Base-by-base conservation (phyloP, 2,113 vertebrate species). In the Xyrauchen texanus region DNA sequence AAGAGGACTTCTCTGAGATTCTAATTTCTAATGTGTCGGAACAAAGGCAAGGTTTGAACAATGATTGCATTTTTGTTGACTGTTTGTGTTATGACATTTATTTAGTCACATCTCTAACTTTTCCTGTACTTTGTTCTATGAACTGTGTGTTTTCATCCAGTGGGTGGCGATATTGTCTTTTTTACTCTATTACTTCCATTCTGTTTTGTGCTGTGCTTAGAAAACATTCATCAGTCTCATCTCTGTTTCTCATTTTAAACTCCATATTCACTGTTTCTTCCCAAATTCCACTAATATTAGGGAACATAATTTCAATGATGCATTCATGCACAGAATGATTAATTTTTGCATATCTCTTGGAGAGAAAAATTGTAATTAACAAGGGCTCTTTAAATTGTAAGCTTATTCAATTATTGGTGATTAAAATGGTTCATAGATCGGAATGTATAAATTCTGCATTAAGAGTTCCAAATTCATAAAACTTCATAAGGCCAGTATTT, bases 81-180 rank as follows among this genome's bases (percentile, higher is more conserved):
- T 60, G 49, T 67, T 57, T 57, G 68, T 9, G 10, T 78, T 51
- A n/a, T 63, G 53, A 68, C 61, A 68, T 15, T 76, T 76, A 79
- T 55, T 78, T 79, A 78, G 34, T 76, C 52, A 52, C 64, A 81
- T 49, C 55, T 62, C 42, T 65, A 81, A 70, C 51, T 55, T 64
- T 70, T 79, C 49, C 44, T 70, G 42, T 76, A 63, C 10, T 77
- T 81, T 71, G 44, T 68, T 70, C 60, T 74, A 65, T 16, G 34
- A 21, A 67, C 10, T 65, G 21, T 67, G 53, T 72, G 62, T 82
- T 70, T 67, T 65, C 64, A 75, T 74, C 81, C 85, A 86, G 79
- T 83, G 46, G 73, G 83, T 81, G 85, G 83, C 81, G 63, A 61
- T 85, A 78, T 81, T 81, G 79, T 82, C 46, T 81, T 82, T 65